Evolutionary conservation across 2,797 vertebrate genomes (phyloP).

Genomic region (Bryconaethiops microstoma): DNA sequence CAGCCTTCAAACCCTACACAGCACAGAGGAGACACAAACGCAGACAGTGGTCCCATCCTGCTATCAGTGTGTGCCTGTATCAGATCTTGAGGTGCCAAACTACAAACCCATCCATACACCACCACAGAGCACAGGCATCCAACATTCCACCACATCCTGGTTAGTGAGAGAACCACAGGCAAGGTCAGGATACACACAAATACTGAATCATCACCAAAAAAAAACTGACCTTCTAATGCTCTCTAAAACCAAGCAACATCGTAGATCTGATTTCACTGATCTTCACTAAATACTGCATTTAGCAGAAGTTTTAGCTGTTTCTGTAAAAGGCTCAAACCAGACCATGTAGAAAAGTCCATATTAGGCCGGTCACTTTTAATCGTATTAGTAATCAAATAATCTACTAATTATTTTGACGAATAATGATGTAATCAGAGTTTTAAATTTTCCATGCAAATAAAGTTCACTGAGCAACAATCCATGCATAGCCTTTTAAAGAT

Average conservation of each 20-base stretch:
- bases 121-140: conserved; percentile 12
- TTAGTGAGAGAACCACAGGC: conserved; percentile 47
- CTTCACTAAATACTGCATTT: neutral
- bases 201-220: neutral
- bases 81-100: neutral
- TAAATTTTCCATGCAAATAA: neutral
- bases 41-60: conserved; percentile 28
- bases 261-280: neutral
- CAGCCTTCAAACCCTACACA: conserved; percentile 95
- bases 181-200: conserved; percentile 12
- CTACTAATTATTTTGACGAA: neutral
- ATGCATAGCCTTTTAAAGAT: neutral
- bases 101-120: neutral
- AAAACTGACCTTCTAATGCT: neutral
- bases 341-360: neutral
- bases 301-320: neutral
- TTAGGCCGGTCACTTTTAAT: neutral
- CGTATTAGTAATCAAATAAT: neutral
- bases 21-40: conserved; percentile 36
- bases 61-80: conserved; percentile 41
- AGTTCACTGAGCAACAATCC: neutral
- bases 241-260: neutral
- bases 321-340: neutral
- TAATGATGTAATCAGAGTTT: neutral
- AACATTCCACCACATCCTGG: conserved; percentile 33